Base-by-base conservation (phyloP, 2,888 invertebrate genomes). In the Dichetophora obliterata region DNA sequence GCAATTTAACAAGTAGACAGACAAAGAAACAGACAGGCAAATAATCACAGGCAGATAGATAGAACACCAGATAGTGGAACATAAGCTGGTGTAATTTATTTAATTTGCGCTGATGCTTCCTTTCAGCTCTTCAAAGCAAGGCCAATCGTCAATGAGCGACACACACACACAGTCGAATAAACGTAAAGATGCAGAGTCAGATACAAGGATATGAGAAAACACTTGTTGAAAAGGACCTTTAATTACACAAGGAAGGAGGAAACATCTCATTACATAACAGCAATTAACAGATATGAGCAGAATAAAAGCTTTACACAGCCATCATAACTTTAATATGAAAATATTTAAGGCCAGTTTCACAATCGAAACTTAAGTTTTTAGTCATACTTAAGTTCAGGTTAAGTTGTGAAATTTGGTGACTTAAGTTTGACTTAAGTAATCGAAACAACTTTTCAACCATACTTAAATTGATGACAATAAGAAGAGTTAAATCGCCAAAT, bases 71-170 rank as follows among this genome's bases (percentile, higher is more conserved):
- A 57, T 19, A 57, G 57, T 27, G 31, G 43, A 65, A 65, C 34
- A 65, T 34, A 65, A 43, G 57, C 57, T 59, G 57, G 16, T 6
- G 57, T 24, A 59, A 59, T 59, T 59, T 59, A 59, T 59, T 22
- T 59, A 27, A 59, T 59, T 11, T 27, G 22, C 57, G 24, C 11
- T 27, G 57, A 22, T 59, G 57, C 27, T 24, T 22, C 57, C 57
- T 22, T 43, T 43, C 43, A 43, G 43, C 43, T 43, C 43, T 43
- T 43, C 43, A 43, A 43, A 43, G 43, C 43, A 43, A 43, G 43
- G 43, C 43, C 43, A 43, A 43, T 43, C 43, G 43, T 43, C 43
- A 43, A 43, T 43, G 37, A 37, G 52, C 54, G 8, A 6, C 57
- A 22, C 3, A 59, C 57, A 14, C 11, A 59, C 24, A 19, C 24